Evolutionary conservation across 2,113 vertebrate species (phyloP).

Genomic region (Martes martes): DNA sequence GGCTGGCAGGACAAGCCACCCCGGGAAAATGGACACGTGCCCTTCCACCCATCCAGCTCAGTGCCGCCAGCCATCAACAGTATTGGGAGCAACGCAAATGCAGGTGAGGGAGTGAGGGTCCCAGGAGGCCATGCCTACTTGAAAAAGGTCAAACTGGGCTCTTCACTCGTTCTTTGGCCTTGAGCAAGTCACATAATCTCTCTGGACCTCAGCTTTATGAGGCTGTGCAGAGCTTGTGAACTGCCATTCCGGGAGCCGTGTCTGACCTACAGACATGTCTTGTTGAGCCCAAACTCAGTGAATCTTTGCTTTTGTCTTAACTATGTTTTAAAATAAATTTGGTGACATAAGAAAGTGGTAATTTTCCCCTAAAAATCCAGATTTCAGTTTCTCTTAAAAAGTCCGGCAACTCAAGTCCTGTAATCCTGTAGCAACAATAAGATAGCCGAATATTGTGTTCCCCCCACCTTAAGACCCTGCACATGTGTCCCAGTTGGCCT

Average conservation of each 20-base stretch:
- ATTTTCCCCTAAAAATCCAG: not conserved
- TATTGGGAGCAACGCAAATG: slow-evolving; percentile 82
- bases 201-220: not conserved
- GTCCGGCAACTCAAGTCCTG: not conserved
- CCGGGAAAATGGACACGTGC: slow-evolving; percentile 92
- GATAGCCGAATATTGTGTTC: not conserved
- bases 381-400: slow-evolving; percentile 20
- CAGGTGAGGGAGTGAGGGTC: slow-evolving; percentile 79
- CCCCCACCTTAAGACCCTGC: not conserved
- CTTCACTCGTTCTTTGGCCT: not conserved
- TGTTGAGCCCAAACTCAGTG: not conserved
- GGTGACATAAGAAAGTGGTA: not conserved
- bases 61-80: slow-evolving; percentile 89
- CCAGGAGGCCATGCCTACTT: not conserved
- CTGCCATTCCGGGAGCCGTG: not conserved
- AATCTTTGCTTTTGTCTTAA: not conserved
- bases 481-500: not conserved
- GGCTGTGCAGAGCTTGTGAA: not conserved
- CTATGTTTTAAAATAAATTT: slow-evolving; percentile 38
- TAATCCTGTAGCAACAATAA: not conserved
- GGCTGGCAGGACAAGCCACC: slow-evolving; percentile 91
- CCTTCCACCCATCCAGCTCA: slow-evolving; percentile 86
- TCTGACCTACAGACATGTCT: not conserved
- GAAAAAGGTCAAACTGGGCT: not conserved
- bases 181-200: not conserved